Percentiles rank a stretch among this genome's conserved stretches.
Conservation (phyloP, 2,888 invertebrate genomes). For the Coleophora flavipennella region DNA sequence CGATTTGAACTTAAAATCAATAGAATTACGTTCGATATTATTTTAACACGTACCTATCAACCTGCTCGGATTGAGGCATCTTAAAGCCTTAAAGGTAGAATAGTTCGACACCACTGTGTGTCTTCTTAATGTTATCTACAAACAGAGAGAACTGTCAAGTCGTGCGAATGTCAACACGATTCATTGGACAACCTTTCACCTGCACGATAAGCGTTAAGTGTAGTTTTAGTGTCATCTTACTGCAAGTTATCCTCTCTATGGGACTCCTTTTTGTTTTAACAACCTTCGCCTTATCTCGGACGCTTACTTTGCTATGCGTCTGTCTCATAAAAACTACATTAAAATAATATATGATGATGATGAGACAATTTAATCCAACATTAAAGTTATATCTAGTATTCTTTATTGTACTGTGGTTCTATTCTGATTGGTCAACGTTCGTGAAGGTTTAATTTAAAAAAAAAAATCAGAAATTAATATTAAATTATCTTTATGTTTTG, state of each 20-base stretch:
- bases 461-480: no score
- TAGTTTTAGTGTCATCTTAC: conserved; percentile 35
- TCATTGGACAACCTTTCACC: conserved; percentile 58
- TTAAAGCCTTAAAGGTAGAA: no score
- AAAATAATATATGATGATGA: background rate
- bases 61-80: no score
- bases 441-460: no score
- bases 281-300: conserved; percentile 1
- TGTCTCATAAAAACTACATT: no score
- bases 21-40: no score
- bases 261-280: conserved; percentile 6
- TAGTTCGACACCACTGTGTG: conserved; percentile 8
- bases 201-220: conserved; percentile 47
- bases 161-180: conserved; percentile 41
- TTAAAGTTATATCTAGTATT: no score
- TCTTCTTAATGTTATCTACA: conserved; percentile 16
- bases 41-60: no score
- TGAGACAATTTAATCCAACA: background rate
- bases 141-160: conserved; percentile 16
- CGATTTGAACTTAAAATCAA: no score
- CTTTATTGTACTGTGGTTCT: no score
- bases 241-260: conserved; percentile 26
- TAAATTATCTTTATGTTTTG: no score
- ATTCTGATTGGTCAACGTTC: no score
- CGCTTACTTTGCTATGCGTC: background rate